Evolutionary conservation across 2,888 invertebrate species (phyloP), one percentile per base, ranked within the genome.

Genomic region (Apeira syringaria): DNA sequence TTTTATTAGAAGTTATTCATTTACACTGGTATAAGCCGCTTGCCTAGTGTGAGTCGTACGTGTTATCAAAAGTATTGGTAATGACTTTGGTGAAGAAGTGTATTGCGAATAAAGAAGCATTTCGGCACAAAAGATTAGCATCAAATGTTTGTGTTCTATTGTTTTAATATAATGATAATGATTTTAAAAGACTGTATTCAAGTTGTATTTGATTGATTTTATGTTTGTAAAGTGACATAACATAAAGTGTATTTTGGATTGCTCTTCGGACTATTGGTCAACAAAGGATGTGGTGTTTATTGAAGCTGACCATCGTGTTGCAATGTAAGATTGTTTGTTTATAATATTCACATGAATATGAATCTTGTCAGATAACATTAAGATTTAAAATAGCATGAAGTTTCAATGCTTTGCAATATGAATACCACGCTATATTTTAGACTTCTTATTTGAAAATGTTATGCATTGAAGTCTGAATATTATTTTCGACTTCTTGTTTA

Each of bases 281-380:
- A 41, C 31, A 37, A 48, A 70, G 57, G 50, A 84, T 83, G 84
- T 83, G 78, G 82, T 75, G 74, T 64, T 47, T 80, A 40, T 38
- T 80, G 50, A 74, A 74, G 50, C 46, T 82, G 11, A 67, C 73
- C n/a, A 74, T 84, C 45, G 50, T 82, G 20, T 61, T 83, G 41
- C 83, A 84, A 60, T 82, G 83, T 84, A 60, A 82, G 83, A 39
- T 17, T 36, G 35, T 45, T 38, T 38, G 13, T 38, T 17, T 27
- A 20, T 30, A 15, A 24, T 5, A n/a, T 29, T 9, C 34, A 39
- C n/a, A 11, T 26, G 8, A 39, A 18, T 35, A 5, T 27, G 22
- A 34, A 10, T 25, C 33, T 12, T 44, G 7, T 2, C n/a, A 5
- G 4, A 1, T 22, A 5, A 13, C 4, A 6, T 17, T 43, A 33